A percentile compares a stretch with the other conserved stretches of the same genome.
These are phyloP conservation scores for Loris lydekkerianus DNA, from an alignment of 2,797 vertebrate genomes.

Conservation along the genomic window DNA sequence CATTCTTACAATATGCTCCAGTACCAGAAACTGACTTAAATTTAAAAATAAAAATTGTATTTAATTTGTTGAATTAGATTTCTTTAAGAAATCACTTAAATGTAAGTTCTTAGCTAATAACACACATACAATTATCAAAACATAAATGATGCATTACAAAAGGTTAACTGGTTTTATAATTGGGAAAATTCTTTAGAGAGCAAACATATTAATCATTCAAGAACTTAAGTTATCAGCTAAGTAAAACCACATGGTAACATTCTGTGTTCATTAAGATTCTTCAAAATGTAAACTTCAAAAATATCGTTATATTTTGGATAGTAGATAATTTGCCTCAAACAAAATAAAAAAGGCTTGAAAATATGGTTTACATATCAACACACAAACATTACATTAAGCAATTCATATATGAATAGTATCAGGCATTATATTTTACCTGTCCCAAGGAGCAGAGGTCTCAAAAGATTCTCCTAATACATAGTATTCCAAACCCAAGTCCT, in stretches of 20 bases:
- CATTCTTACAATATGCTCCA: not conserved
- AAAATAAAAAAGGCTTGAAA: not conserved
- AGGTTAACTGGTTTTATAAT: constrained; percentile 12
- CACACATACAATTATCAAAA: constrained; percentile 38
- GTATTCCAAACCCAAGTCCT: constrained; percentile 99
- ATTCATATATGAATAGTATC: constrained; percentile 45
- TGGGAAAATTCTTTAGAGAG: not conserved
- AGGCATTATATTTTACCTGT: constrained; percentile 92
- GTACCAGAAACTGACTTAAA: constrained; percentile 15
- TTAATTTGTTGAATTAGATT: constrained; percentile 46
- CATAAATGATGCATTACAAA: constrained; percentile 49
- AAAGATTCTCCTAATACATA: constrained; percentile 98
- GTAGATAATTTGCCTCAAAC: not conserved
- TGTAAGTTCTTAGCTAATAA: constrained; percentile 5
- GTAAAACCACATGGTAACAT: not conserved
- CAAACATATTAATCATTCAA: constrained; percentile 57
- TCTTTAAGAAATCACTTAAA: constrained; percentile 70
- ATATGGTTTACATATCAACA: constrained; percentile 22
- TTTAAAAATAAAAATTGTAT: constrained; percentile 52
- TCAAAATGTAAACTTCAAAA: constrained; percentile 57
- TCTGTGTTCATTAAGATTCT: constrained; percentile 35
- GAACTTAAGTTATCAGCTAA: constrained; percentile 59
- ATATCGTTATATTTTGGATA: not conserved
- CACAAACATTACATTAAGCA: constrained; percentile 31
- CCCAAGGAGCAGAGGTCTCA: constrained; percentile 99